Base-by-base conservation (phyloP, 1,140 invertebrate genomes). In the Oedothorax gibbosus region DNA sequence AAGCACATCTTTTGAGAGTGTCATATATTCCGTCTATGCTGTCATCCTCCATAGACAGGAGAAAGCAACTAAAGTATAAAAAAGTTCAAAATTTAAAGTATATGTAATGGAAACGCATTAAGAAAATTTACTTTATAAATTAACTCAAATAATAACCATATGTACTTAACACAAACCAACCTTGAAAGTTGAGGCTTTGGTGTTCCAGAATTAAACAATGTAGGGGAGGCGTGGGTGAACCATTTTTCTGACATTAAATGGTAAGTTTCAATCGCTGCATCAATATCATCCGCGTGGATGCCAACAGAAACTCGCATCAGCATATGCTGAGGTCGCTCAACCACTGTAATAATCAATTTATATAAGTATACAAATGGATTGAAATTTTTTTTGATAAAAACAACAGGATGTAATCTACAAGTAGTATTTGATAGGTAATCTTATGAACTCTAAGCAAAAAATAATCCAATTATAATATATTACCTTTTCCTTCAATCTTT, bases 21-120 rank as follows among this genome's bases (percentile, higher is more conserved):
- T 97, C 95, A 90, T 96, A 99, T 87, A 99, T 99, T n/a, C 98
- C 98, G 88, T 99, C 97, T 89, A 99, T 99, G 86, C 96, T 98
- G 90, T 99, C 99, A 14, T 96, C 95, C 73, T 92, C 93, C 96
- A 99, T 99, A 0, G 97, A 96, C 56, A 99, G 89, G 6, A 99
- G 91, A 88, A 99, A 99, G 90, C 98, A 99, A 76, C 96, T 94
- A 88, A 18, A 91, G 90, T 87, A 85, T 88, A 73, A 84, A 60
- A 15, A 76, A 60, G 15, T 9, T 12, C 53, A 3, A 73, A 21
- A 85, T 21, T 75, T 62, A 62, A 69, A 57, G 10, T 62, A 87
- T 56, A 64, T 72, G 8, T 62, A 76, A 64, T 73, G 7, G 78
- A 0, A 60, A 54, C 4, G 20, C 15, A 21, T 10, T 14, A 57